phyloP scores from a whole-genome alignment of 2,888 invertebrate genomes.

The Tanaodytes sp. region DNA sequence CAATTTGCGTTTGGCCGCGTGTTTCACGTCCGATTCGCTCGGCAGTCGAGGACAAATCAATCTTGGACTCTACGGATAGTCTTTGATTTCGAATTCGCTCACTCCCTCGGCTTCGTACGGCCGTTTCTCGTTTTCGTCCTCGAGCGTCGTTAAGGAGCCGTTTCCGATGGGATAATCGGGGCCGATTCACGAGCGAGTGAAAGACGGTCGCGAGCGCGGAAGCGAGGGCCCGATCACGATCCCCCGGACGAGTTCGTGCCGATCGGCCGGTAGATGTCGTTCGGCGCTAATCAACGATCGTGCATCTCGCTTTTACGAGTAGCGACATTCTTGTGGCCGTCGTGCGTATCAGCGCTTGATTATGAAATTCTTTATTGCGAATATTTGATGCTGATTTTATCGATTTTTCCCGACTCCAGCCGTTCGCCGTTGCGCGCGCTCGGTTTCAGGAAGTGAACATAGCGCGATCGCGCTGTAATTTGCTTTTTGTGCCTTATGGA shows the following conservation, averaged over 20 bases:
- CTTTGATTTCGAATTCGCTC: too few relatives aligned
- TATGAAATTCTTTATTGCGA: conserved; percentile 49
- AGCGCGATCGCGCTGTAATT: conserved; percentile 37
- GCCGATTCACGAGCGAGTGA: conserved; percentile 30
- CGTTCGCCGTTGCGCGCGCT: conserved; percentile 14
- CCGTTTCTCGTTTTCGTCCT: conserved; percentile 11
- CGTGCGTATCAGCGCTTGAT: conserved; percentile 48
- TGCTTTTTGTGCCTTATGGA: conserved; percentile 45
- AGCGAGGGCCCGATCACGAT: conserved; percentile 41
- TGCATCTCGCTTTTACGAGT: conserved; percentile 47
- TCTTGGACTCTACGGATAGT: conserved; percentile 4
- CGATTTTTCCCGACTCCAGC: conserved; percentile 35
- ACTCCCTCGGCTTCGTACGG: too few relatives aligned
- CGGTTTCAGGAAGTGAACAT: conserved; percentile 34
- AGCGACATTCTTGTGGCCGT: conserved; percentile 36
- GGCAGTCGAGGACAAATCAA: conserved; percentile 23
- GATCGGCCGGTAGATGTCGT: conserved; percentile 52
- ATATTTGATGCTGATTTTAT: conserved; percentile 48
- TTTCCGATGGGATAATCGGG: conserved; percentile 44
- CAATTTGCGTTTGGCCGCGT: conserved; percentile 3
- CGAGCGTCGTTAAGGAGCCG: conserved; percentile 38
- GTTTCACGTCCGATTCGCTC: background rate
- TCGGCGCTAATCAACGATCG: conserved; percentile 48
- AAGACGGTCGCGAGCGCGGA: conserved; percentile 25
- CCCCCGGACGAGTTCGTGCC: conserved; percentile 46